A percentile compares a stretch with the other conserved stretches of the same genome.
Evolutionary conservation across 2,888 invertebrate species (phyloP).

Genomic region (Aspidiotus destructor): DNA sequence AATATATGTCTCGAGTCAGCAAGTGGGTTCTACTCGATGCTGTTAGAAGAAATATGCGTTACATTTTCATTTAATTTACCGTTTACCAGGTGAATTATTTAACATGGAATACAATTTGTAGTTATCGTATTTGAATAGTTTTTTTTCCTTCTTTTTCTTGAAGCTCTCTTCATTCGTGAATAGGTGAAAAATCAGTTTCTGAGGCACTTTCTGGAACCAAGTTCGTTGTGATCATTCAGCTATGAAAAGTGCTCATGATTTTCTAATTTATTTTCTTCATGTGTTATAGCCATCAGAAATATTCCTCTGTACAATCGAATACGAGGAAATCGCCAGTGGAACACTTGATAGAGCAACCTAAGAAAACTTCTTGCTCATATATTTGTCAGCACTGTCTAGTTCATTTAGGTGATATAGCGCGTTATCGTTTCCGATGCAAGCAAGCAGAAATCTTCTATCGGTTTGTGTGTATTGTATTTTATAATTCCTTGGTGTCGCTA

Average conservation of each 20-base stretch:
- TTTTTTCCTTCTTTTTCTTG: no score
- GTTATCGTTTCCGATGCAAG: conserved; percentile 68
- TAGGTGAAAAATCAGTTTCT: no score
- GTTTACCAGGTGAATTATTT: conserved; percentile 49
- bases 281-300: conserved; percentile 21
- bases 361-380: conserved; percentile 66
- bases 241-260: neutral
- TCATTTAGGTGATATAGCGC: conserved; percentile 76
- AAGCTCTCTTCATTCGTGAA: neutral
- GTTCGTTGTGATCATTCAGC: no score
- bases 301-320: conserved; percentile 20
- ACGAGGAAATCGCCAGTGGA: conserved; percentile 17
- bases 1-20: conserved; percentile 74
- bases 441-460: conserved; percentile 77
- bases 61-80: conserved; percentile 71
- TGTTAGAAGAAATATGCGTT: conserved; percentile 71
- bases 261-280: neutral
- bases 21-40: conserved; percentile 71
- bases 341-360: conserved; percentile 44
- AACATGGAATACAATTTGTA: conserved; percentile 39
- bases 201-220: no score
- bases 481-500: neutral
- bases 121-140: conserved; percentile 34
- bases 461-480: conserved; percentile 40
- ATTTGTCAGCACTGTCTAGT: conserved; percentile 82